phyloP scores from a whole-genome alignment of 2,888 invertebrate species.

The Pseudanteris insignis region DNA sequence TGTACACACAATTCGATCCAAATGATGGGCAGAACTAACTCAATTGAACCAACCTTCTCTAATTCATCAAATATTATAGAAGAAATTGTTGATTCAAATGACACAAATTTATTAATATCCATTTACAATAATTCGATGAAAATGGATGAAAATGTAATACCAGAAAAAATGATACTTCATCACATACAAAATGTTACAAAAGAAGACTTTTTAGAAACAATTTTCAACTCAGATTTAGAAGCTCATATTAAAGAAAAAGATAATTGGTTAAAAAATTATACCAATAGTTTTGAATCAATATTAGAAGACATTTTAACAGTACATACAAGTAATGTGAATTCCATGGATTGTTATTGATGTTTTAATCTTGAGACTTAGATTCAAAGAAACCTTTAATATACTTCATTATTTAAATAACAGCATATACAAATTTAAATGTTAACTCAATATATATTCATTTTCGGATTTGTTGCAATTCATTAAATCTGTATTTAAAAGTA shows the following conservation, averaged over 20 bases:
- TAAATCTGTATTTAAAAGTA: too few relatives aligned
- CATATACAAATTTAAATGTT: too few relatives aligned
- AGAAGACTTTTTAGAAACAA: constrained; percentile 71
- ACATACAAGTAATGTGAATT: constrained; percentile 71
- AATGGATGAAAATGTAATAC: constrained; percentile 54
- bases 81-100: constrained; percentile 72
- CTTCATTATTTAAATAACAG: too few relatives aligned
- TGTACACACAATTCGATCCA: constrained; percentile 5
- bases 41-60: constrained; percentile 34
- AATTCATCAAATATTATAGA: constrained; percentile 72
- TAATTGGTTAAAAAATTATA: constrained; percentile 75
- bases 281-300: constrained; percentile 75
- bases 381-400: too few relatives aligned
- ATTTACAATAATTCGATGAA: constrained; percentile 71
- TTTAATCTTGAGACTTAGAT: too few relatives aligned
- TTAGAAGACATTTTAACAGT: constrained; percentile 78
- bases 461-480: too few relatives aligned
- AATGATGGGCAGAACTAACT: too few relatives aligned
- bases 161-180: constrained; percentile 58
- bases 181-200: constrained; percentile 66
- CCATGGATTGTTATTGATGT: constrained; percentile 80
- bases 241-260: constrained; percentile 71
- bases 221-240: constrained; percentile 72
- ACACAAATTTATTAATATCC: constrained; percentile 71
- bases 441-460: too few relatives aligned